A percentile compares a stretch with the other conserved stretches of the same genome.
These are phyloP conservation scores for Psilopogon haemacephalus DNA, from an alignment of 2,113 vertebrate genomes.

Conservation along the genomic window DNA sequence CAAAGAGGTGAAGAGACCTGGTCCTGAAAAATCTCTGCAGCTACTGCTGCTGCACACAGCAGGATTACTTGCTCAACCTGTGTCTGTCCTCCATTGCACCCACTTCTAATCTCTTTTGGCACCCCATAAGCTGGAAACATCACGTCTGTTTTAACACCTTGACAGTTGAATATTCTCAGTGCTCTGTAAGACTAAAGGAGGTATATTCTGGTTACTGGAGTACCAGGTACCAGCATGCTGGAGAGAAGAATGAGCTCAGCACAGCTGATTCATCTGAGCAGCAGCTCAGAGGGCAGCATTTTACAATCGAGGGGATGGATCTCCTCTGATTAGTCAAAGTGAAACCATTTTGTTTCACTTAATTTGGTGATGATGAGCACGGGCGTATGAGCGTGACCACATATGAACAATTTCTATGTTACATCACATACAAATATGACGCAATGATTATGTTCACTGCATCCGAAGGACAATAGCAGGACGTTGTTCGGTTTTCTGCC, in stretches of 20 bases:
- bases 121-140: not conserved
- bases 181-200: not conserved
- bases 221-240: not conserved
- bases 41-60: not conserved
- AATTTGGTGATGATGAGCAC: not conserved
- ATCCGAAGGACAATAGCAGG: not conserved
- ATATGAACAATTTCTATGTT: not conserved
- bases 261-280: not conserved
- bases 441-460: not conserved
- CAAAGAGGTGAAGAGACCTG: not conserved
- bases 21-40: not conserved
- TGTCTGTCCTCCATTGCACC: not conserved
- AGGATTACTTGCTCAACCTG: not conserved
- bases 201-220: not conserved
- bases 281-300: not conserved
- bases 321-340: not conserved
- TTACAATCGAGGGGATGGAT: not conserved
- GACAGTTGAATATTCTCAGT: not conserved
- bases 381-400: not conserved
- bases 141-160: not conserved
- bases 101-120: not conserved
- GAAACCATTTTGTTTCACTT: not conserved
- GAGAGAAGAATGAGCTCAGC: not conserved
- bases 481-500: not conserved
- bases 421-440: not conserved